A percentile compares a stretch with the other conserved stretches of the same genome.
Conservation (phyloP, 2,113 vertebrate species). For the Galbula dea region DNA sequence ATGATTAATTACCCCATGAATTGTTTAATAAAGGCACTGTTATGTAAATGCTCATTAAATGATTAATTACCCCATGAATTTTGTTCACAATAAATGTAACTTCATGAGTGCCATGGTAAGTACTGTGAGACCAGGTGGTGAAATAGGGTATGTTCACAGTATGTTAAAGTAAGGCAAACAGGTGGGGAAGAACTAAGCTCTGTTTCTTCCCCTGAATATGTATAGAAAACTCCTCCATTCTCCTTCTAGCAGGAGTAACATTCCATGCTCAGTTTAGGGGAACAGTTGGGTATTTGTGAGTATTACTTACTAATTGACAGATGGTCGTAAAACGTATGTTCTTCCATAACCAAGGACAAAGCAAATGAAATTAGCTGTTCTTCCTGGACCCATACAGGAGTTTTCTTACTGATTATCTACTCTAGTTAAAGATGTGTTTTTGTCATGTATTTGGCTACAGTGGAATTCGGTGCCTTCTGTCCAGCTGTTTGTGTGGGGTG, state of each 20-base stretch:
- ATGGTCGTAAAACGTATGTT: neutral
- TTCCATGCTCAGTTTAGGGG: neutral
- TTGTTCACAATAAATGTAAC: neutral
- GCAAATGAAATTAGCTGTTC: neutral
- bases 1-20: neutral
- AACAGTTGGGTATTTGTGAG: neutral
- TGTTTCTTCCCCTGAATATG: neutral
- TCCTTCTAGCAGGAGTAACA: neutral
- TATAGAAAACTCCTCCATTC: neutral
- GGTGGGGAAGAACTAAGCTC: neutral
- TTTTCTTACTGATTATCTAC: neutral
- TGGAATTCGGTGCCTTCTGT: neutral
- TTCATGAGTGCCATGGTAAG: rapidly evolving
- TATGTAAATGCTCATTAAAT: neutral
- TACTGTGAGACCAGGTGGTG: neutral
- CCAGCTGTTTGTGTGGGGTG: neutral
- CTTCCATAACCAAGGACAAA: neutral
- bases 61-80: neutral
- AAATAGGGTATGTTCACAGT: neutral
- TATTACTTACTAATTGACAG: neutral
- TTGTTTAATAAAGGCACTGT: neutral
- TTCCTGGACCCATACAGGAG: neutral
- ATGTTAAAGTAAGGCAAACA: neutral
- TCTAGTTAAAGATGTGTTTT: neutral
- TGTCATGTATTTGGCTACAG: neutral